Percentiles rank a stretch among this genome's conserved stretches.
These are phyloP conservation scores for Aptenodytes patagonicus DNA, from an alignment of 2,113 vertebrate genomes.

Conservation along the genomic window DNA sequence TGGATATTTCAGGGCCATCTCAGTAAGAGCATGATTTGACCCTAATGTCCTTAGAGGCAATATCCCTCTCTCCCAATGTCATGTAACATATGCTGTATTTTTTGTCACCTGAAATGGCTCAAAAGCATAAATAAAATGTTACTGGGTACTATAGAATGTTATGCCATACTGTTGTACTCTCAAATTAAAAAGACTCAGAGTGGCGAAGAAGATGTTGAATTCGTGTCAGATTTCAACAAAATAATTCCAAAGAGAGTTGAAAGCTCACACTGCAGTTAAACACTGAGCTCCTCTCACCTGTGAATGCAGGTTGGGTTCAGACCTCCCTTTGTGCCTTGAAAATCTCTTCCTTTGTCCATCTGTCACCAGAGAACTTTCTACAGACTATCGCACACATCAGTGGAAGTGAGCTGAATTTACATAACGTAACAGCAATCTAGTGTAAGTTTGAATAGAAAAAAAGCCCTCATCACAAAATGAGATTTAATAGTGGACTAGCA, in stretches of 20 bases:
- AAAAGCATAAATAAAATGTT: background rate
- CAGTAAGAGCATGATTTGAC: background rate
- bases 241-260: background rate
- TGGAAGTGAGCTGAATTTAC: background rate
- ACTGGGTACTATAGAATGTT: background rate
- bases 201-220: background rate
- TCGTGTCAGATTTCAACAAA: background rate
- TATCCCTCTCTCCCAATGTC: background rate
- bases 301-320: background rate
- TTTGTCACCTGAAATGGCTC: background rate
- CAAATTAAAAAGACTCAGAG: background rate
- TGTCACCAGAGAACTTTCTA: background rate
- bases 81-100: background rate
- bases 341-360: background rate
- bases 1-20: background rate
- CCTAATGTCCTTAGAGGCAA: background rate
- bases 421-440: background rate
- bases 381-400: background rate
- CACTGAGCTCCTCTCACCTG: background rate
- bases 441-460: background rate
- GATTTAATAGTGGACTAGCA: background rate
- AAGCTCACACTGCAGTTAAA: background rate
- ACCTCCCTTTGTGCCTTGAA: background rate
- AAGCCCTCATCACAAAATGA: background rate
- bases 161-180: background rate